Evolutionary conservation across 2,797 vertebrate genomes (phyloP).

Genomic region (Lerista edwardsae): DNA sequence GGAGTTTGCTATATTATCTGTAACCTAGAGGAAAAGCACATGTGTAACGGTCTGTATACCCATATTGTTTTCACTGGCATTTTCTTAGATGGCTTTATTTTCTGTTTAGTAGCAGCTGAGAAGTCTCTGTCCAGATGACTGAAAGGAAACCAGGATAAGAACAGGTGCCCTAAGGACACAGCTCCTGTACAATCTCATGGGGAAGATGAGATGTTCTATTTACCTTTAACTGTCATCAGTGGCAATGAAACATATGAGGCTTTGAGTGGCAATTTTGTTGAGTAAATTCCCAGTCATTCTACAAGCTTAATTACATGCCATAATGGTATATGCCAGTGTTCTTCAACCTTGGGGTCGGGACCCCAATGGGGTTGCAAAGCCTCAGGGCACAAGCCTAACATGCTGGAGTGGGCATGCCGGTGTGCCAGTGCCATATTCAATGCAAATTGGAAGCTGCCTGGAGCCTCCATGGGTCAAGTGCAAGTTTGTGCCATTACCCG

Average conservation of each 20-base stretch:
- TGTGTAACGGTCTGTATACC: constrained; percentile 45
- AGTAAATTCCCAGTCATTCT: constrained; percentile 48
- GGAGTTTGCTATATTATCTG: background rate
- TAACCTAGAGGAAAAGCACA: constrained; percentile 52
- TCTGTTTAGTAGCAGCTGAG: constrained; percentile 71
- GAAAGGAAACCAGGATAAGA: constrained; percentile 29
- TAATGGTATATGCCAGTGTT: no score
- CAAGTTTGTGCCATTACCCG: no score
- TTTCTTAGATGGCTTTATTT: constrained; percentile 60
- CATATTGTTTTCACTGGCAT: constrained; percentile 68
- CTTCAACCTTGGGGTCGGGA: no score
- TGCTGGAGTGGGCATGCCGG: no score
- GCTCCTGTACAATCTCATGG: constrained; percentile 24
- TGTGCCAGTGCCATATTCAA: no score
- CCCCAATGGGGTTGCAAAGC: no score
- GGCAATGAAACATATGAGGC: constrained; percentile 27
- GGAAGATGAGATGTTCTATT: constrained; percentile 43
- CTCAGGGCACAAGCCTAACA: no score
- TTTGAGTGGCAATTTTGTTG: constrained; percentile 38
- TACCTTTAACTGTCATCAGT: constrained; percentile 32
- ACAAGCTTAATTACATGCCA: constrained; percentile 13
- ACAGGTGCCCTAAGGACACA: constrained; percentile 63
- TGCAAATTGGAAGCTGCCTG: no score
- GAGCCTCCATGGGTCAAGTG: no score
- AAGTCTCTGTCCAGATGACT: constrained; percentile 57